These are phyloP conservation scores for Prietella phreatophila DNA, from an alignment of 2,113 vertebrate genomes.

Conservation along the genomic window DNA sequence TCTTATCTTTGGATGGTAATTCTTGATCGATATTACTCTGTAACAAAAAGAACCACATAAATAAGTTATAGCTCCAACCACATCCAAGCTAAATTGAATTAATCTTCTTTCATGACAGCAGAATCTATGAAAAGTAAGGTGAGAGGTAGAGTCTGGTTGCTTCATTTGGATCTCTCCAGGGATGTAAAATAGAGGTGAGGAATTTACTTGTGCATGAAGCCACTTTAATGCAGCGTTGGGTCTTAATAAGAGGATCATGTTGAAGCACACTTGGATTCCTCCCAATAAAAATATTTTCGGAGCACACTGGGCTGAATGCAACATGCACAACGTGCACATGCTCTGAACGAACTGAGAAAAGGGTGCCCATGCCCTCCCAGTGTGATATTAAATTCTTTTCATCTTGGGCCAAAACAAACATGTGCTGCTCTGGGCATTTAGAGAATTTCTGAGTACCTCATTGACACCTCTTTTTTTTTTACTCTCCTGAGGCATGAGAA, in stretches of 20 bases:
- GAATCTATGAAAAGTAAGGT: constrained; percentile 20
- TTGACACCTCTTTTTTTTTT: constrained; percentile 47
- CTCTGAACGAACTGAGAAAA: constrained; percentile 28
- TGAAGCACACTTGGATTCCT: constrained; percentile 17
- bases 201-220: constrained; percentile 51
- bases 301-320: constrained; percentile 8
- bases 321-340: background rate
- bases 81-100: constrained; percentile 29
- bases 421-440: constrained; percentile 28
- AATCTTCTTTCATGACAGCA: constrained; percentile 30
- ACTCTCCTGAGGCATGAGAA: background rate
- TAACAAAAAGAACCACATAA: constrained; percentile 46
- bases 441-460: constrained; percentile 22
- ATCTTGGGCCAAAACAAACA: constrained; percentile 40
- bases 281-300: constrained; percentile 31
- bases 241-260: constrained; percentile 25
- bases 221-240: constrained; percentile 27
- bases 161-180: constrained; percentile 26
- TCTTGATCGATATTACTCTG: constrained; percentile 99
- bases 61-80: background rate
- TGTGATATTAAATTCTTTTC: constrained; percentile 18
- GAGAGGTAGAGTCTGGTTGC: background rate
- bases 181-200: constrained; percentile 23
- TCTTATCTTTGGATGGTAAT: constrained; percentile 98
- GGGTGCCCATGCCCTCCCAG: constrained; percentile 4